A percentile compares a stretch with the other conserved stretches of the same genome.
phyloP scores from a whole-genome alignment of 1,140 invertebrate species.

The Zaprionus ornatus region DNA sequence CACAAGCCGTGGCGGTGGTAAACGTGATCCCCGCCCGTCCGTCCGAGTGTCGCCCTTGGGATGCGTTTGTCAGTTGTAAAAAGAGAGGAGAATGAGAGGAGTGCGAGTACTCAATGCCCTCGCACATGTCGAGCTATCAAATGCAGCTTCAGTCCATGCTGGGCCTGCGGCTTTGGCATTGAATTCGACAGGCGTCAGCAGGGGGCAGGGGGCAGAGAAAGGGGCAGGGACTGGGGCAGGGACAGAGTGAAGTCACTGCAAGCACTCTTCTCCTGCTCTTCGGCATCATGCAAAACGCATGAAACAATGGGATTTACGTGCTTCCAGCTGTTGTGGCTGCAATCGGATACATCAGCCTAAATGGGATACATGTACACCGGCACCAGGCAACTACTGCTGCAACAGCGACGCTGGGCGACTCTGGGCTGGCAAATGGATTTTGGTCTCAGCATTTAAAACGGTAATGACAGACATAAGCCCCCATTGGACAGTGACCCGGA shows the following conservation, averaged over 20 bases:
- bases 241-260: slow-evolving; percentile 35
- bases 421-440: slow-evolving; percentile 63
- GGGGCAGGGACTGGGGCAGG: not conserved
- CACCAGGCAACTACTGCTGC: not conserved
- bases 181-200: slow-evolving; percentile 66
- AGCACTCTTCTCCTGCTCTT: slow-evolving; percentile 17
- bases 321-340: slow-evolving; percentile 76
- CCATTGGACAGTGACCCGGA: slow-evolving; percentile 8
- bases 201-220: not conserved
- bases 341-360: slow-evolving; percentile 71
- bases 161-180: slow-evolving; percentile 50
- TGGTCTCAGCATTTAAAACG: slow-evolving; percentile 48
- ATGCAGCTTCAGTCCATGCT: slow-evolving; percentile 1
- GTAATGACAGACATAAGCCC: slow-evolving; percentile 66
- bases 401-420: too few relatives aligned
- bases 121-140: slow-evolving; percentile 53
- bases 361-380: slow-evolving; percentile 38
- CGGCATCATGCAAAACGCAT: slow-evolving; percentile 64
- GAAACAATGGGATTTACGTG: slow-evolving; percentile 79
- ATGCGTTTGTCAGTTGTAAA: slow-evolving; percentile 68
- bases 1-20: slow-evolving; percentile 41
- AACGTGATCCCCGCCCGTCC: slow-evolving; percentile 21
- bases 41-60: not conserved
- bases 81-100: slow-evolving; percentile 3
- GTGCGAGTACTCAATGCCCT: slow-evolving; percentile 23